phyloP scores from a whole-genome alignment of 1,140 invertebrate genomes.

The Gyrodactylus salaris region DNA sequence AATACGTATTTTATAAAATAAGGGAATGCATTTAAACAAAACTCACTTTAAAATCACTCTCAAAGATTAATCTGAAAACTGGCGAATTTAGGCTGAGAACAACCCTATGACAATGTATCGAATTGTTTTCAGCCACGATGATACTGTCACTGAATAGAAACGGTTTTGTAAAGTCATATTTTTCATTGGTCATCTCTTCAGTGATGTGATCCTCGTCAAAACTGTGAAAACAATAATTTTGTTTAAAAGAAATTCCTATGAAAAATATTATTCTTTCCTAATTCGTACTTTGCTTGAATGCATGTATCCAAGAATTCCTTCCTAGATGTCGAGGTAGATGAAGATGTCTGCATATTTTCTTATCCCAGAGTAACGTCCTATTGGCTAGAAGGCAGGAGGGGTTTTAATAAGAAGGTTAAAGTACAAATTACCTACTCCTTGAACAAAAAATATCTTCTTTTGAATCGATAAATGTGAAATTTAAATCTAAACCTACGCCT shows the following conservation, averaged over 20 bases:
- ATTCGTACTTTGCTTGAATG: neutral
- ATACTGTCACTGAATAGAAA: neutral
- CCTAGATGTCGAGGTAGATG: neutral
- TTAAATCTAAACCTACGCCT: neutral
- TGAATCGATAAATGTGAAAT: neutral
- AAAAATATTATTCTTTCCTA: neutral
- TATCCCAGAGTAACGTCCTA: neutral
- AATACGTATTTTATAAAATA: too few relatives aligned
- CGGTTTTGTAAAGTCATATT: neutral
- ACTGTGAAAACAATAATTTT: neutral
- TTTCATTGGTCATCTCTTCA: neutral
- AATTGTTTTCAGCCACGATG: neutral
- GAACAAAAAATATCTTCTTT: neutral
- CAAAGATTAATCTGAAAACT: neutral
- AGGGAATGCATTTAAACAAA: too few relatives aligned
- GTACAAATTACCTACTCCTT: neutral
- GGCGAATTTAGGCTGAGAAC: neutral
- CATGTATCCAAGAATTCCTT: neutral
- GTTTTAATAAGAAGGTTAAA: too few relatives aligned
- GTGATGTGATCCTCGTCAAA: neutral
- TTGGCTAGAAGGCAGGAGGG: too few relatives aligned
- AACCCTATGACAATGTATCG: neutral
- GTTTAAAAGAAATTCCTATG: neutral
- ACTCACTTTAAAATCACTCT: neutral
- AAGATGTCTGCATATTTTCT: neutral